Conservation (phyloP, 2,113 vertebrate genomes). For the Zeus faber region DNA sequence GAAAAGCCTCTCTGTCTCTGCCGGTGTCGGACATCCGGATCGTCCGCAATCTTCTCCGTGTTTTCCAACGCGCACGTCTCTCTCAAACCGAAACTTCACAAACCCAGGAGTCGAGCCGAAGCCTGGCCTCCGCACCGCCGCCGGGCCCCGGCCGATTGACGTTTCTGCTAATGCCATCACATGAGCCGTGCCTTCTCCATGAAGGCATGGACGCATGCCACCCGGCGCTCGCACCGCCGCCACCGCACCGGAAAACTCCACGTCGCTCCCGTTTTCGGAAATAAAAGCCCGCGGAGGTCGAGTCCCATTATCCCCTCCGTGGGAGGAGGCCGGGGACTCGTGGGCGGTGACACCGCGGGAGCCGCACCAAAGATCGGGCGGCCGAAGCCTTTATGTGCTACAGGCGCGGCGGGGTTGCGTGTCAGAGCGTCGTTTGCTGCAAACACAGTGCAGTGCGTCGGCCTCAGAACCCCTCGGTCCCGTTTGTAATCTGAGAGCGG, state of each 20-base stretch:
- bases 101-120: too few species aligned
- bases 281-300: constrained; percentile 24
- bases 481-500: constrained; percentile 10
- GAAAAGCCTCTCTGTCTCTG: too few species aligned
- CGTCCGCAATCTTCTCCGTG: too few species aligned
- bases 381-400: constrained; percentile 11
- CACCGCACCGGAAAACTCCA: constrained; percentile 57
- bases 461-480: constrained; percentile 16
- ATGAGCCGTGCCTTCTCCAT: constrained; percentile 48
- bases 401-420: constrained; percentile 9
- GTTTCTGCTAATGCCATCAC: constrained; percentile 65
- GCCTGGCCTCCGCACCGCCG: constrained; percentile 56
- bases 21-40: too few species aligned
- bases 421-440: constrained; percentile 32
- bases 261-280: constrained; percentile 39
- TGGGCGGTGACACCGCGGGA: too few species aligned
- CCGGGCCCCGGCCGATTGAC: constrained; percentile 51
- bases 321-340: too few species aligned
- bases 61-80: too few species aligned
- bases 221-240: constrained; percentile 39
- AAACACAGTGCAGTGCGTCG: constrained; percentile 10
- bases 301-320: too few species aligned
- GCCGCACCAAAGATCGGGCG: not conserved
- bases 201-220: constrained; percentile 56
- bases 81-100: too few species aligned